Conservation (phyloP, 2,797 vertebrate genomes). For the Hirundo rustica region DNA sequence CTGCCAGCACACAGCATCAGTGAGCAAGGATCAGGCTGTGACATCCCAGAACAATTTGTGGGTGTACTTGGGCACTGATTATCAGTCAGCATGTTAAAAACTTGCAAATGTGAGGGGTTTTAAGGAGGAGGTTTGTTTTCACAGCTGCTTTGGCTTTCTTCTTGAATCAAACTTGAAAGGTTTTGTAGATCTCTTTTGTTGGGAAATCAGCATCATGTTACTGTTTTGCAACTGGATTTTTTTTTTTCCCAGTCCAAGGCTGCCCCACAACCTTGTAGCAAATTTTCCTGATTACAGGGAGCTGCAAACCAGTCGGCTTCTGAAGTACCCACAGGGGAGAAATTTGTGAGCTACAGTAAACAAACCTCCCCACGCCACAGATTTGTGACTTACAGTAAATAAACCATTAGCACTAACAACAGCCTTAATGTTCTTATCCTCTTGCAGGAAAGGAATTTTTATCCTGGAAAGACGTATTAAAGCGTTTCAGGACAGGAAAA, state of each 20-base stretch:
- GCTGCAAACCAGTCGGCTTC: not conserved
- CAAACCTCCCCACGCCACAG: not conserved
- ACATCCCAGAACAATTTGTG: not conserved
- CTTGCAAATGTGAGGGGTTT: not conserved
- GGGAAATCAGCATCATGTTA: not conserved
- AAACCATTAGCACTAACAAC: conserved; percentile 25
- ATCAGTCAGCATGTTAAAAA: not conserved
- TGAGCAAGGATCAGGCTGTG: not conserved
- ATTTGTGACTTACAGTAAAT: conserved; percentile 35
- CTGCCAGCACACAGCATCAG: not conserved
- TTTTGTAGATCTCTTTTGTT: not conserved
- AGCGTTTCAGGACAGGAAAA: not conserved
- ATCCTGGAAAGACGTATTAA: not conserved
- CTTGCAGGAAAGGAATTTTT: conserved; percentile 42
- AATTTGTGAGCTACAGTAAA: conserved; percentile 21
- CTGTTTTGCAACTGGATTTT: not conserved
- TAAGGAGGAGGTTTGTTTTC: not conserved
- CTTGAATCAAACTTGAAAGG: not conserved
- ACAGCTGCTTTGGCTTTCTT: not conserved
- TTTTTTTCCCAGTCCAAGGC: not conserved
- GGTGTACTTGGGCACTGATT: not conserved
- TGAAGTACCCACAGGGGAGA: not conserved
- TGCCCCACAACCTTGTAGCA: not conserved
- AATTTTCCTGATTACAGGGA: conserved; percentile 1
- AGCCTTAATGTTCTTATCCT: not conserved